Base-by-base conservation (phyloP, 1,140 invertebrate species). In the Neodiprion lecontei region DNA sequence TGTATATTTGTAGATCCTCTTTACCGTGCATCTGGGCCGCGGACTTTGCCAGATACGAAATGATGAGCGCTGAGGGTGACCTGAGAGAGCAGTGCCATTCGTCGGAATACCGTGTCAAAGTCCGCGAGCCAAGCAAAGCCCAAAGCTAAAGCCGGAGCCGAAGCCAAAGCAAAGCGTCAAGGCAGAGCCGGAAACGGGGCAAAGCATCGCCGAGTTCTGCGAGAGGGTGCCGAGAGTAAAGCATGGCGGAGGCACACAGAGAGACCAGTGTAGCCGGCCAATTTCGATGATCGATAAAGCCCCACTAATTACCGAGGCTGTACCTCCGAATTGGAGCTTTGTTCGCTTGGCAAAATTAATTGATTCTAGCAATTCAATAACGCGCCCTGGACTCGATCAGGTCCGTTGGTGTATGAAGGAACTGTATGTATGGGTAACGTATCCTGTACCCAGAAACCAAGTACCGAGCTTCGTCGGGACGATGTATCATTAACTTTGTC, bases 281-380 rank as follows among this genome's bases (percentile, higher is more conserved):
- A 85, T 85, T 80, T 82, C 79, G 79, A 85, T 86, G 83, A 85
- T 86, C 84, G 81, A 85, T 86, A 85, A 86, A 85, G 83, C 80
- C 78, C 78, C 78, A 81, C 67, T 69, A 69, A 69, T 23, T 69
- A 69, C 67, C 67, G 17, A 23, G 67, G 40, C 40, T 23, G 67
- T 69, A 69, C 53, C 53, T 61, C 53, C 80, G 84, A 85, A 85
- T 85, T 83, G 82, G 81, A 79, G 84, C 84, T 84, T 84, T 85
- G 84, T 85, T 71, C 83, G 82, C 79, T 78, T 72, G 76, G 70
- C 48, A 12, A 84, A 85, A 85, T 85, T 84, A 84, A 85, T 85
- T 84, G 84, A 85, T 83, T 84, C 81, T 78, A 84, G 82, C 81
- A 80, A 83, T 83, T 82, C 80, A 79, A 85, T 85, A 83, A 80